Percentiles rank a stretch among this genome's conserved stretches.
Evolutionary conservation across 92 coral and sea anemone species (phyloP).

Genomic region (Porites rus): DNA sequence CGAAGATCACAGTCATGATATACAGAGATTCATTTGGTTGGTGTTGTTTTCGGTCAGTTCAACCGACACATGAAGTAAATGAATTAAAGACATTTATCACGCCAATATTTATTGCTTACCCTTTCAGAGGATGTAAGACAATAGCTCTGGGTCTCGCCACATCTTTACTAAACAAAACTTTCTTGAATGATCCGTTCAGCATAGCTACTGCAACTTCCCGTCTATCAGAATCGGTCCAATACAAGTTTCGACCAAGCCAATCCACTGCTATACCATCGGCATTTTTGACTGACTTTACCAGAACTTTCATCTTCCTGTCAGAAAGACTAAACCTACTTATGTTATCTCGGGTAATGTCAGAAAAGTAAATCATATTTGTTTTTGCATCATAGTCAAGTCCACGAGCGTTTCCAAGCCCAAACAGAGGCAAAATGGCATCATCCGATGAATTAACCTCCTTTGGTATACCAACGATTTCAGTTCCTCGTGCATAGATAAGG

Average conservation of each 20-base stretch:
- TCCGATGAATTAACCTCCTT: conserved; percentile 59
- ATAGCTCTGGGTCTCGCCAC: conserved; percentile 84
- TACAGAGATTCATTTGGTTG: too few relatives aligned
- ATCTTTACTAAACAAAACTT: conserved; percentile 66
- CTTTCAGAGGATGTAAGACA: conserved; percentile 80
- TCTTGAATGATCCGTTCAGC: conserved; percentile 85
- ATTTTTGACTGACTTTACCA: conserved; percentile 70
- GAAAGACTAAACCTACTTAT: conserved; percentile 76
- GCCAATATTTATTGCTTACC: conserved; percentile 63
- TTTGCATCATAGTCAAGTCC: conserved; percentile 88
- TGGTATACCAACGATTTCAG: conserved; percentile 81
- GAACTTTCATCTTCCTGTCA: conserved; percentile 60
- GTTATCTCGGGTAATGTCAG: conserved; percentile 74
- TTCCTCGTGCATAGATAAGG: conserved; percentile 76
- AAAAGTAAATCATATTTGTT: conserved; percentile 77
- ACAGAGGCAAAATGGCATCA: conserved; percentile 76
- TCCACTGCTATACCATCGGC: conserved; percentile 94
- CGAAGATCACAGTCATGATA: too few relatives aligned
- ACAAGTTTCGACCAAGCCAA: conserved; percentile 94
- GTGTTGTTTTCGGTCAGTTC: too few relatives aligned
- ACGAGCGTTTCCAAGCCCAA: conserved; percentile 81
- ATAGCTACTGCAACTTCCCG: conserved; percentile 82
- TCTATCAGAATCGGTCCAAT: conserved; percentile 86
- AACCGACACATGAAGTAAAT: not conserved
- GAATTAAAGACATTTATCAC: too few relatives aligned